Conservation (phyloP, 2,113 vertebrate genomes). For the Saguinus midas region DNA sequence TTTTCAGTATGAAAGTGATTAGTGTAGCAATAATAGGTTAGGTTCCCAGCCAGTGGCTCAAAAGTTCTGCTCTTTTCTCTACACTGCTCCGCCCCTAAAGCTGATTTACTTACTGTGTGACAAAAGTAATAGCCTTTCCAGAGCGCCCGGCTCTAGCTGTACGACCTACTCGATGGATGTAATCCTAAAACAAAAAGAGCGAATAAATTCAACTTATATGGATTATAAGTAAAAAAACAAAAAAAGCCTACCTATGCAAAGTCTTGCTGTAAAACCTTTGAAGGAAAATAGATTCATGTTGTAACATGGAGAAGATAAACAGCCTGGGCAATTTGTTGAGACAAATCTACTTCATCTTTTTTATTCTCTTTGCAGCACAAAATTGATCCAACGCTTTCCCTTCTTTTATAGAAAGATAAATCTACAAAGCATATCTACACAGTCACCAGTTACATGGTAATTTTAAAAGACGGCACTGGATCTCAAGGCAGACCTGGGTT, state of each 20-base stretch:
- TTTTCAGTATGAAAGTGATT: neutral
- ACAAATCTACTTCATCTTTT: neutral
- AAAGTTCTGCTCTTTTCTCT: neutral
- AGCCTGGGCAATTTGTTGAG: neutral
- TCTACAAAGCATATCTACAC: neutral
- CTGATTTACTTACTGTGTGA: constrained; percentile 91
- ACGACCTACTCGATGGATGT: constrained; percentile 97
- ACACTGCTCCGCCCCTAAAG: neutral
- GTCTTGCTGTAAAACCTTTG: neutral
- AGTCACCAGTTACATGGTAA: neutral
- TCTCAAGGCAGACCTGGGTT: neutral
- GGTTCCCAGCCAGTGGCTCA: neutral
- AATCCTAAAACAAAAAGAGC: constrained; percentile 87
- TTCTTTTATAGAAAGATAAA: neutral
- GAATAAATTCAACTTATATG: neutral
- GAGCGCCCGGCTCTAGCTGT: constrained; percentile 96
- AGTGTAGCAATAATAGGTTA: neutral
- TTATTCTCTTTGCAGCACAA: neutral
- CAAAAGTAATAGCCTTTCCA: constrained; percentile 97
- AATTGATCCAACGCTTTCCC: neutral
- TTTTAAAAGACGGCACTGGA: neutral
- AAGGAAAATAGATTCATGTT: neutral
- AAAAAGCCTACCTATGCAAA: neutral
- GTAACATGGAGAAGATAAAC: neutral
- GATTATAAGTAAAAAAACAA: neutral